A percentile compares a stretch with the other conserved stretches of the same genome.
These are phyloP conservation scores for Cyclina sinensis DNA, from an alignment of 1,140 invertebrate species.

Conservation along the genomic window DNA sequence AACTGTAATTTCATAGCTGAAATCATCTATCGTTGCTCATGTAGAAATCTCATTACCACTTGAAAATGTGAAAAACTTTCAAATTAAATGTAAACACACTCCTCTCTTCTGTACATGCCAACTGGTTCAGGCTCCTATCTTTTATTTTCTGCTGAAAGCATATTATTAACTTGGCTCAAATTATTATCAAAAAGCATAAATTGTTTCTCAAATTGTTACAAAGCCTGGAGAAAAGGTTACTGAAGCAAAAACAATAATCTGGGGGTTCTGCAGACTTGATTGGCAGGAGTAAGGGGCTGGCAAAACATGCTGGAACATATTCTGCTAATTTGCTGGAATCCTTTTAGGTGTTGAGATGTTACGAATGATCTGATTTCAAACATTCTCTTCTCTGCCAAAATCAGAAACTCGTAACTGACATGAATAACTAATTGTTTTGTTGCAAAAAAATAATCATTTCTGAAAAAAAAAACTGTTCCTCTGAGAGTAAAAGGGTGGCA, in stretches of 20 bases:
- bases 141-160: background rate
- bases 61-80: constrained; percentile 34
- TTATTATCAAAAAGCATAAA: background rate
- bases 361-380: constrained; percentile 1
- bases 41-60: constrained; percentile 55
- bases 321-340: background rate
- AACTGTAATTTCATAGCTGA: constrained; percentile 34
- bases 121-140: background rate
- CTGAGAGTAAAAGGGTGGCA: background rate
- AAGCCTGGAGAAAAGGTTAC: background rate
- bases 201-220: background rate
- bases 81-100: constrained; percentile 36
- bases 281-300: constrained; percentile 15
- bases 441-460: constrained; percentile 21
- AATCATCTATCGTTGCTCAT: constrained; percentile 41
- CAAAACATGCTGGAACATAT: background rate
- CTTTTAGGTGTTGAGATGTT: background rate
- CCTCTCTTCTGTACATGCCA: background rate
- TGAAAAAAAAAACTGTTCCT: background rate
- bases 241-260: background rate
- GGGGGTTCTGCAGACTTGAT: background rate
- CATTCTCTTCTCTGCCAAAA: constrained; percentile 1
- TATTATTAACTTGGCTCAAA: background rate
- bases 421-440: background rate
- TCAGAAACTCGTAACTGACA: background rate